phyloP scores from a whole-genome alignment of 92 coral and sea anemone genomes.

The Zoanthus gigantus region DNA sequence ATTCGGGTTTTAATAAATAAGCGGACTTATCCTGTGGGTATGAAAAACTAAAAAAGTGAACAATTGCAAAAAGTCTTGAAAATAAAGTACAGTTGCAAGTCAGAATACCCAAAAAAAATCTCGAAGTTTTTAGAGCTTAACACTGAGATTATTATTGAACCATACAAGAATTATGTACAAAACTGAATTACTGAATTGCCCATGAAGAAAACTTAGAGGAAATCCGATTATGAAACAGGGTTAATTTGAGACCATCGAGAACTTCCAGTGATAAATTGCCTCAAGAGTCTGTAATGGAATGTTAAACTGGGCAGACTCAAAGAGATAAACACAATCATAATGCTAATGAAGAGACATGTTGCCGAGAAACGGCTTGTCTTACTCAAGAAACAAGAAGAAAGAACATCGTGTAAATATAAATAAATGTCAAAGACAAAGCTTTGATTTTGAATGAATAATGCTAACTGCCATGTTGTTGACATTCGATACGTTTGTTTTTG shows the following conservation, averaged over 20 bases:
- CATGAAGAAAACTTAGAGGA: background rate
- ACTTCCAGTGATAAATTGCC: background rate
- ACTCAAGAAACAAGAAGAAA: background rate
- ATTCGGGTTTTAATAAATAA: no score
- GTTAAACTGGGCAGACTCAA: background rate
- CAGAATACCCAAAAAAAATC: no score
- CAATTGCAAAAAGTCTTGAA: no score
- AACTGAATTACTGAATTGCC: background rate
- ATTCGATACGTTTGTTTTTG: slow-evolving; percentile 1
- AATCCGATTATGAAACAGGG: slow-evolving; percentile 16
- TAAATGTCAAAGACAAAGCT: background rate
- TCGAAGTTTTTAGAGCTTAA: background rate
- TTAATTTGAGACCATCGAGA: slow-evolving; percentile 1
- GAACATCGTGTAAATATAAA: background rate
- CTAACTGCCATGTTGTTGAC: slow-evolving; percentile 26
- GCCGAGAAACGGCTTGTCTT: background rate
- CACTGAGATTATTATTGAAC: background rate
- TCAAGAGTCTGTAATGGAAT: background rate
- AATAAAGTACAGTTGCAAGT: no score
- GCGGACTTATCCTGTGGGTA: no score
- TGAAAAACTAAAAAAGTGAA: no score
- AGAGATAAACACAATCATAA: no score
- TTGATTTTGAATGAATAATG: slow-evolving; percentile 4
- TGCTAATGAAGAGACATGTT: background rate
- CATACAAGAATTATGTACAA: background rate